These are phyloP conservation scores for Ectemnius cavifrons DNA, from an alignment of 2,888 invertebrate genomes.

Conservation along the genomic window DNA sequence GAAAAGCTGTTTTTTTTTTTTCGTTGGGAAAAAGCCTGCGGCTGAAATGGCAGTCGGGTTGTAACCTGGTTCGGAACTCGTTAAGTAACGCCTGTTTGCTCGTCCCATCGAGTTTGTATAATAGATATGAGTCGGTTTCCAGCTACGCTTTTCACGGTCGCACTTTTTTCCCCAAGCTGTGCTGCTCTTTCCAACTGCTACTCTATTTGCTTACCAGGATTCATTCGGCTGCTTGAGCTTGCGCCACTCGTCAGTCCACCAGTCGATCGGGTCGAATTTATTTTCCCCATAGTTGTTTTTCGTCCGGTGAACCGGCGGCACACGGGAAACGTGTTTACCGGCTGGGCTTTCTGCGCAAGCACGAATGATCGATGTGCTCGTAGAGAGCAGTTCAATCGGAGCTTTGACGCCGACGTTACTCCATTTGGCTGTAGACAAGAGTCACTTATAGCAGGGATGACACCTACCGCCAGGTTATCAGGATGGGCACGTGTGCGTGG, in stretches of 20 bases:
- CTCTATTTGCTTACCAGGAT: background rate
- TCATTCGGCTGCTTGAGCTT: background rate
- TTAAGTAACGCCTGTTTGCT: conserved; percentile 46
- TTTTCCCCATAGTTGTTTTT: too few species aligned
- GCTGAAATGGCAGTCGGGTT: conserved; percentile 45
- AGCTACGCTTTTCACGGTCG: conserved; percentile 7
- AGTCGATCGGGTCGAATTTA: too few species aligned
- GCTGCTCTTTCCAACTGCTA: background rate
- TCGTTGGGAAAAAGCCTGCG: conserved; percentile 11
- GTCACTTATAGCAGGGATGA: background rate
- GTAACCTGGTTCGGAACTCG: conserved; percentile 56
- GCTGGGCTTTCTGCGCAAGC: too few species aligned
- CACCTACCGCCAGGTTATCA: background rate
- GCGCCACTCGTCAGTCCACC: conserved; percentile 2
- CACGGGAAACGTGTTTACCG: too few species aligned
- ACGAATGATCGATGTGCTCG: too few species aligned
- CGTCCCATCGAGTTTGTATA: conserved; percentile 33
- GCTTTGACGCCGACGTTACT: too few species aligned
- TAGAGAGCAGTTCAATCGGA: too few species aligned
- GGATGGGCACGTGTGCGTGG: background rate
- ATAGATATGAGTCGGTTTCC: conserved; percentile 20
- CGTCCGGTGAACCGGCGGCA: too few species aligned
- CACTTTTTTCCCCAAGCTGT: background rate
- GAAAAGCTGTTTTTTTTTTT: background rate
- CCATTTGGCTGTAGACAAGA: too few species aligned